Base-by-base conservation (phyloP, 2,113 vertebrate genomes). In the Cyanoderma ruficeps region DNA sequence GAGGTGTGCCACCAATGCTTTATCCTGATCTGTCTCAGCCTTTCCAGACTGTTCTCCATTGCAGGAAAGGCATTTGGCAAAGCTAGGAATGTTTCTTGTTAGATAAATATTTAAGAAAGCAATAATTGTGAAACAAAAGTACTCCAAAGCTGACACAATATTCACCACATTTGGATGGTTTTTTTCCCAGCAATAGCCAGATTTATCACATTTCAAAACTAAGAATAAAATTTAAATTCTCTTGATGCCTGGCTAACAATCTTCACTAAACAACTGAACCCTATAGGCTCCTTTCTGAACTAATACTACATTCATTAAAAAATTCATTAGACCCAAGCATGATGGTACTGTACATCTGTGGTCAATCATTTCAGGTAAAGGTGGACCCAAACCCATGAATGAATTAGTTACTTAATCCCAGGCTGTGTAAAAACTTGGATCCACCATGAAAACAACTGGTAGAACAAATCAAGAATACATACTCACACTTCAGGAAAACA, bases 21-120 rank as follows among this genome's bases (percentile, higher is more conserved):
- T n/a, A 35, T 15, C 53, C 47, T 70, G 68, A 87, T 42, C 61
- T 56, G 37, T 23, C 76, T 78, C 74, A 64, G 72, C 47, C 91
- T 91, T 93, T 81, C 57, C 50, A 56, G 60, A 89, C 77, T 87
- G 60, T 81, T 86, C 90, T 47, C 15, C 76, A 20, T 52, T 63
- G 90, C 89, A 84, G 53, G 72, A 92, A 85, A 93, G 76, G 87
- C 77, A 92, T 88, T 87, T 87, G 74, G 87, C 55, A 76, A 79
- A 92, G 67, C 93, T 88, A 90, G 27, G 82, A 83, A 49, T 93
- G 57, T 75, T 91, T 85, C 89, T 67, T 70, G 44, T 64, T 84
- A 95, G 74, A 75, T 78, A 82, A 72, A 76, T 53, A 71, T 56
- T 95, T 94, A 50, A 89, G 80, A 94, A 96, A 95, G 90, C 57